phyloP scores from a whole-genome alignment of 2,113 vertebrate genomes.

The Pelusios castaneus region DNA sequence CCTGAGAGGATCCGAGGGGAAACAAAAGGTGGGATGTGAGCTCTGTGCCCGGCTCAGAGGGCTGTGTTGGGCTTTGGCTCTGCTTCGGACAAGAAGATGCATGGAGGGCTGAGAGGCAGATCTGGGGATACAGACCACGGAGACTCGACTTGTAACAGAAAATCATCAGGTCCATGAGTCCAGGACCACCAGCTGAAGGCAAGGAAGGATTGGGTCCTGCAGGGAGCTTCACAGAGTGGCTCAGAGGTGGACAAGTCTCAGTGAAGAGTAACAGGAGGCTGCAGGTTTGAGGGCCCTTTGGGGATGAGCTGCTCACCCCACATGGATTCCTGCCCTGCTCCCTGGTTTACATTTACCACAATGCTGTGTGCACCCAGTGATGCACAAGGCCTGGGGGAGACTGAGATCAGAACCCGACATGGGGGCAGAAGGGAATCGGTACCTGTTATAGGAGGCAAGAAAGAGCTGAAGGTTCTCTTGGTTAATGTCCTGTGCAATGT shows the following conservation, averaged over 20 bases:
- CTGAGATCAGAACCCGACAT: not conserved
- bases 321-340: not conserved
- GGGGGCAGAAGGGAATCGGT: constrained; percentile 11
- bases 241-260: not conserved
- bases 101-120: not conserved
- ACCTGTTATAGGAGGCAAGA: constrained; percentile 92
- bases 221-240: not conserved
- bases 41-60: not conserved
- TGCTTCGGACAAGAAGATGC: not conserved
- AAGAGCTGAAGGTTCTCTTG: constrained; percentile 94
- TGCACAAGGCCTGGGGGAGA: not conserved
- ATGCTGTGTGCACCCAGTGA: not conserved
- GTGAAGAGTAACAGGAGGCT: not conserved
- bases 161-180: not conserved
- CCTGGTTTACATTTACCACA: not conserved
- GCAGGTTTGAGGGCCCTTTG: not conserved
- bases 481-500: constrained; percentile 94
- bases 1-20: not conserved
- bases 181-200: not conserved
- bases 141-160: not conserved
- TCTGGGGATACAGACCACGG: not conserved
- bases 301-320: not conserved
- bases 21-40: not conserved
- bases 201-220: not conserved
- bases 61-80: not conserved